Evolutionary conservation across 2,888 invertebrate species (phyloP).

Genomic region (Brachycybe producta): DNA sequence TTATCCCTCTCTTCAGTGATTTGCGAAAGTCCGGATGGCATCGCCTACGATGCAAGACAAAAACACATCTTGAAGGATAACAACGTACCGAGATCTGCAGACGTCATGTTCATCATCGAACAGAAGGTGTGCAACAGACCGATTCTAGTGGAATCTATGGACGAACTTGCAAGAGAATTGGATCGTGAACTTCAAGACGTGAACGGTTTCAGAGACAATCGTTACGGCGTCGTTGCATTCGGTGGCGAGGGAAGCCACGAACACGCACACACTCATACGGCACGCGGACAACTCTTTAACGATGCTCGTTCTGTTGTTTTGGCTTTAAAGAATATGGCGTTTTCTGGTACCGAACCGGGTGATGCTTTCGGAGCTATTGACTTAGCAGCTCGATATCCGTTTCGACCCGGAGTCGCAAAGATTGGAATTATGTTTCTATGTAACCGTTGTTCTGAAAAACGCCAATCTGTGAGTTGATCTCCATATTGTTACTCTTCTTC

Average conservation of each 20-base stretch:
- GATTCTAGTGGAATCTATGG: conserved; percentile 24
- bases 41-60: conserved; percentile 33
- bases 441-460: conserved; percentile 39
- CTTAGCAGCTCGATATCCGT: conserved; percentile 52
- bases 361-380: conserved; percentile 44
- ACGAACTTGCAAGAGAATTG: conserved; percentile 22
- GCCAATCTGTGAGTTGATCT: conserved; percentile 18
- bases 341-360: neutral
- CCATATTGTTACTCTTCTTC: no score
- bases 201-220: conserved; percentile 31
- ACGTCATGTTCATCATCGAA: conserved; percentile 66
- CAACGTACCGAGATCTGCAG: conserved; percentile 59
- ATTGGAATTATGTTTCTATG: conserved; percentile 53
- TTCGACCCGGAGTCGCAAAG: conserved; percentile 61
- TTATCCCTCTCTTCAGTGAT: no score
- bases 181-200: conserved; percentile 24
- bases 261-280: conserved; percentile 34
- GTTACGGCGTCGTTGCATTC: conserved; percentile 37
- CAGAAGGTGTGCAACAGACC: conserved; percentile 35
- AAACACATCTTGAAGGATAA: conserved; percentile 45
- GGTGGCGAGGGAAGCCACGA: conserved; percentile 31
- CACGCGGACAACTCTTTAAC: conserved; percentile 27
- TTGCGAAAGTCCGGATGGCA: neutral
- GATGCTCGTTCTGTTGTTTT: conserved; percentile 11
- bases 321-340: conserved; percentile 14